Percentiles rank a stretch among this genome's conserved stretches.
Conservation (phyloP, 1,140 invertebrate genomes). For the Stratiolaelaps scimitus region DNA sequence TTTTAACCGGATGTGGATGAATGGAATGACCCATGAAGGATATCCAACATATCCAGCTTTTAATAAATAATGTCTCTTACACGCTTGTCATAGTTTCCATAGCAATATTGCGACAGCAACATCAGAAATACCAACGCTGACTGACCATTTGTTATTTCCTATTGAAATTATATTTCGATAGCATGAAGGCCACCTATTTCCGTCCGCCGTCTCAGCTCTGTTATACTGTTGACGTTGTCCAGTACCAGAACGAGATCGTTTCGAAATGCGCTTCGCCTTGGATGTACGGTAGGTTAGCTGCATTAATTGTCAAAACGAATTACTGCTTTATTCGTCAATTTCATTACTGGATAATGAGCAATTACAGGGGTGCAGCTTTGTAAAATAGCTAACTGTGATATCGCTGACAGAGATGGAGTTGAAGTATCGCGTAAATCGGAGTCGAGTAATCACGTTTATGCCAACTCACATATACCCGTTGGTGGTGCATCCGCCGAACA, state of each 20-base stretch:
- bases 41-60: too few relatives aligned
- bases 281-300: constrained; percentile 6
- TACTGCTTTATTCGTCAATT: too few relatives aligned
- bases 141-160: background rate
- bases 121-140: too few relatives aligned
- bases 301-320: too few relatives aligned
- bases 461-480: constrained; percentile 7
- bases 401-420: constrained; percentile 3
- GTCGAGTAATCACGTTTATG: constrained; percentile 7
- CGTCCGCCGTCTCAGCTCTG: constrained; percentile 6
- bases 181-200: constrained; percentile 13
- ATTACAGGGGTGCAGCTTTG: constrained; percentile 2
- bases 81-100: too few relatives aligned
- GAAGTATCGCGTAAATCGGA: constrained; percentile 13
- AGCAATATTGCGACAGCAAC: too few relatives aligned
- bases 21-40: too few relatives aligned
- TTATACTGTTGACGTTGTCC: background rate
- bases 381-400: background rate
- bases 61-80: too few relatives aligned
- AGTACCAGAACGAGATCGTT: constrained; percentile 7
- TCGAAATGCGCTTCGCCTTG: background rate
- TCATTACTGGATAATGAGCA: background rate
- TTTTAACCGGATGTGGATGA: too few relatives aligned
- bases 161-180: background rate
- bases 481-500: constrained; percentile 1